These are phyloP conservation scores for Anthrax anthrax DNA, from an alignment of 2,888 invertebrate species.

Conservation along the genomic window DNA sequence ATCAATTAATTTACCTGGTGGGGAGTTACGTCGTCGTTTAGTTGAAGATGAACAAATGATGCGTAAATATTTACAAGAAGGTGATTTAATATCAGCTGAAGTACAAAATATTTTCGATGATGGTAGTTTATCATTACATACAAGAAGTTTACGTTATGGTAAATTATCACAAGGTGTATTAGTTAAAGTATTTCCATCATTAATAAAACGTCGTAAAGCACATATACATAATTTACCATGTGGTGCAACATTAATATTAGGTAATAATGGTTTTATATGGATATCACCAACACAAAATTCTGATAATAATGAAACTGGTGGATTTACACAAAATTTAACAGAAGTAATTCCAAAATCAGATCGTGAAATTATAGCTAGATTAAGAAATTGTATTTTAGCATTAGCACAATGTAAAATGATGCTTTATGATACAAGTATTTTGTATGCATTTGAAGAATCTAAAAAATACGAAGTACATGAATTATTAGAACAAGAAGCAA, in stretches of 20 bases:
- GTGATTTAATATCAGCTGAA: conserved; percentile 94
- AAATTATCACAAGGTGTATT: conserved; percentile 84
- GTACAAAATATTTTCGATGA: conserved; percentile 87
- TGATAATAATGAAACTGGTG: conserved; percentile 48
- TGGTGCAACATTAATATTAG: conserved; percentile 84
- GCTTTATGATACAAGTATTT: conserved; percentile 82
- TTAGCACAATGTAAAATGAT: conserved; percentile 77
- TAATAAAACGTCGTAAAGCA: conserved; percentile 84
- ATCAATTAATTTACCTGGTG: conserved; percentile 94
- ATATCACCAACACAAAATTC: conserved; percentile 57
- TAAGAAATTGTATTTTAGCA: conserved; percentile 80
- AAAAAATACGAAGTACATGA: conserved; percentile 65
- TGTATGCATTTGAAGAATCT: conserved; percentile 83
- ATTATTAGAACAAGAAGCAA: conserved; percentile 67
- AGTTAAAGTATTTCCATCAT: conserved; percentile 78
- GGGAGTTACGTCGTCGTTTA: conserved; percentile 82
- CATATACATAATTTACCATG: conserved; percentile 89
- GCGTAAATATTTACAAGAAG: conserved; percentile 86
- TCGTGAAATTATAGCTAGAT: conserved; percentile 72
- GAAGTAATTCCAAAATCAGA: conserved; percentile 54
- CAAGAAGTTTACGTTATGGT: conserved; percentile 92
- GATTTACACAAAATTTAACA: conserved; percentile 62
- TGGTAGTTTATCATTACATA: conserved; percentile 84
- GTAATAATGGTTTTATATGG: conserved; percentile 96
- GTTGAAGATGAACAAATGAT: conserved; percentile 97